A percentile compares a stretch with the other conserved stretches of the same genome.
Conservation (phyloP, 2,888 invertebrate species). For the Cerastis leucographa region DNA sequence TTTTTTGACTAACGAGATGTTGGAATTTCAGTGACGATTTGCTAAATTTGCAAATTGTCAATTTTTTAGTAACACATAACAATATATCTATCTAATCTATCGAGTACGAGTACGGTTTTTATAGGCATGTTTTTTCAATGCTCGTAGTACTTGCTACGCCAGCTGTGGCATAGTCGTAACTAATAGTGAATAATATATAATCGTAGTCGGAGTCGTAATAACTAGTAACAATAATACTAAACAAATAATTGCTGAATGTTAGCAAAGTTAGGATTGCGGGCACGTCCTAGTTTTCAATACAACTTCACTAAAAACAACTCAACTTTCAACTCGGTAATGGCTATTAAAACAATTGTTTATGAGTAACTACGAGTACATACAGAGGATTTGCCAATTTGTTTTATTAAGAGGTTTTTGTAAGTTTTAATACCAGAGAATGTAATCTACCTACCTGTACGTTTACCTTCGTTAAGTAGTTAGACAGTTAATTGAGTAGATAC, state of each 20-base stretch:
- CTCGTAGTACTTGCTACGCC: neutral
- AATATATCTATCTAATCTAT: too few species aligned
- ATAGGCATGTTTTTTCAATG: too few species aligned
- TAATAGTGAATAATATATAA: neutral
- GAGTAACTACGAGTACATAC: neutral
- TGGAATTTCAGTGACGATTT: too few species aligned
- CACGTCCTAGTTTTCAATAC: conserved; percentile 43
- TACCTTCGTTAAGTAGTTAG: too few species aligned
- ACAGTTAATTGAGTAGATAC: too few species aligned
- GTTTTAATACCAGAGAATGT: neutral
- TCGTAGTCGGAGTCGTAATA: neutral
- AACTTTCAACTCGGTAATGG: conserved; percentile 25
- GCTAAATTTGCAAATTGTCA: too few species aligned
- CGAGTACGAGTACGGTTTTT: too few species aligned
- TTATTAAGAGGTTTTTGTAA: neutral
- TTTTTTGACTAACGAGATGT: too few species aligned
- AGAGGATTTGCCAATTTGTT: conserved; percentile 9
- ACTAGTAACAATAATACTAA: conserved; percentile 34
- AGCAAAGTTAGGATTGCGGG: conserved; percentile 40
- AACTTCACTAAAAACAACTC: conserved; percentile 24
- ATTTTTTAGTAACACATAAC: too few species aligned
- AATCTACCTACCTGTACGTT: too few species aligned
- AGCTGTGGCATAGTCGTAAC: neutral
- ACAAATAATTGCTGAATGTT: conserved; percentile 36
- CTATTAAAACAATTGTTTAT: conserved; percentile 21